phyloP scores from a whole-genome alignment of 2,113 vertebrate genomes.

The Sylvilagus bachmani region DNA sequence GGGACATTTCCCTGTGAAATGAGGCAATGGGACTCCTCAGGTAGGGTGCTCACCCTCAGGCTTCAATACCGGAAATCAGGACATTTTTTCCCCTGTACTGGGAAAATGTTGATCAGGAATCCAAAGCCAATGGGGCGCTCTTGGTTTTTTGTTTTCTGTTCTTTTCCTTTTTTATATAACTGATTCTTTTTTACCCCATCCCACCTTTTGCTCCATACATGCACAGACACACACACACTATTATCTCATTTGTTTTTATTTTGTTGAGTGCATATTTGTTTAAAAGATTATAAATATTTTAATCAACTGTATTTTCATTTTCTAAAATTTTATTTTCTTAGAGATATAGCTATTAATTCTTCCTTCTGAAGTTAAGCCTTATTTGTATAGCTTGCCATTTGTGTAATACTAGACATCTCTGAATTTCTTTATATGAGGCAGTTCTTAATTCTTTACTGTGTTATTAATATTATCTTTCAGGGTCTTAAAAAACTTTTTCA shows the following conservation, averaged over 20 bases:
- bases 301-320: neutral
- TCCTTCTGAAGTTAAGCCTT: neutral
- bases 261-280: neutral
- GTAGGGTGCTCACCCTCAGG: neutral
- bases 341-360: neutral
- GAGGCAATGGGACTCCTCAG: neutral
- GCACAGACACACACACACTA: accelerated
- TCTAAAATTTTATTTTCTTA: neutral
- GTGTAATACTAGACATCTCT: neutral
- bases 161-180: neutral
- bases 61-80: neutral
- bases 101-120: neutral
- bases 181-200: neutral
- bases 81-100: neutral
- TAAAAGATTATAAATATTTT: constrained; percentile 1
- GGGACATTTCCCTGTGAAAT: neutral
- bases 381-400: neutral
- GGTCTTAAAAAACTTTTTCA: neutral
- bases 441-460: neutral
- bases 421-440: neutral
- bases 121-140: neutral
- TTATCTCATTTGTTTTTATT: neutral
- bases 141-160: neutral
- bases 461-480: neutral
- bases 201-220: neutral